A percentile compares a stretch with the other conserved stretches of the same genome.
Conservation (phyloP, 1,140 invertebrate species). For the Sminthurides bifidus region DNA sequence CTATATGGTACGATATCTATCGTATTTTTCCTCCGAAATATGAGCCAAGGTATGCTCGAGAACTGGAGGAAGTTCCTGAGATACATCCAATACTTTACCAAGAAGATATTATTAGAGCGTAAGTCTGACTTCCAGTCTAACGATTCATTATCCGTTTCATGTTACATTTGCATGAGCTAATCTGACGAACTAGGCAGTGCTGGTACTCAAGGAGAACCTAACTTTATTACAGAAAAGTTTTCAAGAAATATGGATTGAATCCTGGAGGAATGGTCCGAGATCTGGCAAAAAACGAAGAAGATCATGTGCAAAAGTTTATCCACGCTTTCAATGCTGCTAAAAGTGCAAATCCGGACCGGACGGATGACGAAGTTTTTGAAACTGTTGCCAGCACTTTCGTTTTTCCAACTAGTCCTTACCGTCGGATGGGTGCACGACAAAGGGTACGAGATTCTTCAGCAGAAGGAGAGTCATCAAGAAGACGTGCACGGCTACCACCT, state of each 20-base stretch:
- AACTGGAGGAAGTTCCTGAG: slow-evolving; percentile 46
- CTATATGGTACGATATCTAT: slow-evolving; percentile 83
- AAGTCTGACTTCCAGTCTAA: slow-evolving; percentile 36
- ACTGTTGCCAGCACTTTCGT: not conserved
- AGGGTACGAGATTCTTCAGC: too few species aligned
- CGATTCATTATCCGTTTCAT: too few species aligned
- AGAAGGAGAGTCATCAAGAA: too few species aligned
- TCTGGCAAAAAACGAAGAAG: slow-evolving; percentile 7
- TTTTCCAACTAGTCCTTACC: too few species aligned
- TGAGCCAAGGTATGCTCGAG: slow-evolving; percentile 52
- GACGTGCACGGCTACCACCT: too few species aligned
- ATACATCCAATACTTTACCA: slow-evolving; percentile 56
- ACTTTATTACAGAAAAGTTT: slow-evolving; percentile 7
- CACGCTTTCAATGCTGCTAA: slow-evolving; percentile 21
- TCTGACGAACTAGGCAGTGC: not conserved
- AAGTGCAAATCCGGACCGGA: slow-evolving; percentile 16
- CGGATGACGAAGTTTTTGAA: slow-evolving; percentile 18
- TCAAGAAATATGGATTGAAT: slow-evolving; percentile 23
- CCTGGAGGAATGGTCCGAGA: slow-evolving; percentile 19
- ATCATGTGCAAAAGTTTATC: slow-evolving; percentile 19
- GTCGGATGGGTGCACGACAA: too few species aligned
- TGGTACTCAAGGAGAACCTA: not conserved
- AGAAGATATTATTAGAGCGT: slow-evolving; percentile 77
- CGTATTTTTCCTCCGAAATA: slow-evolving; percentile 68
- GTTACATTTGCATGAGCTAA: too few species aligned